phyloP scores from a whole-genome alignment of 1,140 invertebrate genomes.

The Papilio xuthus region DNA sequence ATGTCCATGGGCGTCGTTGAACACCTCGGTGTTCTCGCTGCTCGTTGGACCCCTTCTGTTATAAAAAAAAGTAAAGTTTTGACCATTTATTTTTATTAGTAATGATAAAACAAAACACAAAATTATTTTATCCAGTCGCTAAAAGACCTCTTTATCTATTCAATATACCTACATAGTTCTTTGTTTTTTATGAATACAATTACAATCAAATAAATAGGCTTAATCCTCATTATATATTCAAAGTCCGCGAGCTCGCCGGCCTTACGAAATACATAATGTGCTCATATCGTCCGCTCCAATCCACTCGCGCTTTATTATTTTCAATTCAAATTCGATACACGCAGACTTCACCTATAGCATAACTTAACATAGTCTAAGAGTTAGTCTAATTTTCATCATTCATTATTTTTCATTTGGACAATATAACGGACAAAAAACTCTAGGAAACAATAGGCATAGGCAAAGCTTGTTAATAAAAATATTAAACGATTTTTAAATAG shows the following conservation, averaged over 20 bases:
- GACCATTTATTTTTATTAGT: too few species aligned
- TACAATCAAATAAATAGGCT: background rate
- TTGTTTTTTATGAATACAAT: slow-evolving; percentile 28
- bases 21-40: too few species aligned
- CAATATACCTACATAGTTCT: background rate
- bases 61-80: too few species aligned
- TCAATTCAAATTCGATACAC: slow-evolving; percentile 22
- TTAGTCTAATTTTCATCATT: background rate
- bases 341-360: background rate
- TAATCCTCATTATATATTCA: slow-evolving; percentile 20
- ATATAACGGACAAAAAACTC: background rate
- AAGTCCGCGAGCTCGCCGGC: background rate
- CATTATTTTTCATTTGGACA: background rate
- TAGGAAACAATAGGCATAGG: too few species aligned
- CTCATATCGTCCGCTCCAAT: background rate
- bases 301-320: slow-evolving; percentile 17
- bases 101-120: background rate
- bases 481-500: too few species aligned
- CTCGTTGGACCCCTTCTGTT: too few species aligned
- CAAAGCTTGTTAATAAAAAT: too few species aligned
- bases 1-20: too few species aligned
- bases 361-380: slow-evolving; percentile 17
- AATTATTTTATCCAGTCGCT: background rate
- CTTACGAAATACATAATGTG: slow-evolving; percentile 4
- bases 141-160: background rate